Conservation (phyloP, 1,140 invertebrate genomes). For the Caenorhabditis remanei region DNA sequence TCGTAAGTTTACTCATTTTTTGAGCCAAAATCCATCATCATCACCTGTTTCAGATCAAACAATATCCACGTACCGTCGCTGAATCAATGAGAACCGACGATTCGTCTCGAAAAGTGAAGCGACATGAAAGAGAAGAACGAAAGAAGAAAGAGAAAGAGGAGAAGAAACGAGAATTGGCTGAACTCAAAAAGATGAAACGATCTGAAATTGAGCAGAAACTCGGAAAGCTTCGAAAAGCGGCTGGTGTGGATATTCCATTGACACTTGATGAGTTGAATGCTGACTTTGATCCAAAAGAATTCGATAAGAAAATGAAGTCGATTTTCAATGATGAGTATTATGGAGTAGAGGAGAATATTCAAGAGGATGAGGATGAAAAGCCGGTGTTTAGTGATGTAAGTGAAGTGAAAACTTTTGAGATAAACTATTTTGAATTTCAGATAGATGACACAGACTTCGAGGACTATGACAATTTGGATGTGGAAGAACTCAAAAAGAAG, state of each 20-base stretch:
- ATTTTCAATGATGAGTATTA: slow-evolving; percentile 91
- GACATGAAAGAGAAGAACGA: slow-evolving; percentile 84
- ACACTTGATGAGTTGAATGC: slow-evolving; percentile 83
- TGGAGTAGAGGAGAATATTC: slow-evolving; percentile 78
- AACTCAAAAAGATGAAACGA: slow-evolving; percentile 72
- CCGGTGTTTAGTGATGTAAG: slow-evolving; percentile 67
- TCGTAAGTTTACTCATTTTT: slow-evolving; percentile 82
- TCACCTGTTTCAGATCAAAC: slow-evolving; percentile 83
- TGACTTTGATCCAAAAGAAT: slow-evolving; percentile 92
- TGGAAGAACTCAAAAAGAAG: neutral
- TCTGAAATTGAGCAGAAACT: slow-evolving; percentile 93
- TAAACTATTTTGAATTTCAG: neutral
- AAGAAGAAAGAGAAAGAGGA: slow-evolving; percentile 86
- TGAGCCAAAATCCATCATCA: neutral
- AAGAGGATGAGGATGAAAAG: slow-evolving; percentile 80
- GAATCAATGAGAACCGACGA: slow-evolving; percentile 87
- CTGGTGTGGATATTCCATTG: slow-evolving; percentile 84
- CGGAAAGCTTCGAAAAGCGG: slow-evolving; percentile 88
- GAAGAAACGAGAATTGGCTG: slow-evolving; percentile 86
- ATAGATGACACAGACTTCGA: slow-evolving; percentile 40
- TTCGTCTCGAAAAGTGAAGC: slow-evolving; percentile 85
- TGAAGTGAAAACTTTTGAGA: neutral
- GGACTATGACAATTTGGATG: slow-evolving; percentile 53
- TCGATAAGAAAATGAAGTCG: slow-evolving; percentile 88
- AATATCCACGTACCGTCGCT: slow-evolving; percentile 89